Base-by-base conservation (phyloP, 2,888 invertebrate genomes). In the Chaetoderma sp. region DNA sequence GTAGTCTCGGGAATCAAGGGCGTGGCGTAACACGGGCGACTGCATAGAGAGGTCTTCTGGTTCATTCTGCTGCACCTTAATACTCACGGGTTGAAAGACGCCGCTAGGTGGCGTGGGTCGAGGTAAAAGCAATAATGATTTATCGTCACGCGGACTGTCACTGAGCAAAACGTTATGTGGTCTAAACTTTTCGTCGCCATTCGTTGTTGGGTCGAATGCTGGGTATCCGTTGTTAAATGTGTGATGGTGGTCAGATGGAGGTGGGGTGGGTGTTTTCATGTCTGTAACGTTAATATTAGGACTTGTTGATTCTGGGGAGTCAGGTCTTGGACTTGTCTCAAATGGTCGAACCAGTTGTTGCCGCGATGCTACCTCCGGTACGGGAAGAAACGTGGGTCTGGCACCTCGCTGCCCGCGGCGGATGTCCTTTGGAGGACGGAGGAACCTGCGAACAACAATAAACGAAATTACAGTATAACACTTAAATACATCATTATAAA, bases 351-450 rank as follows among this genome's bases (percentile, higher is more conserved):
- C 27, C 25, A 16, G 18, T 36, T 36, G 32, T 21, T 13, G 23
- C 23, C 33, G 39, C 23, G 10, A n/a, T 23, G 25, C 25, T 56
- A 21, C 27, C 13, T 52, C 30, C 28, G 8, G 25, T 27, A 50
- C 18, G 23, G 28, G 18, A 21, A 32, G 8, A 18, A 73, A 71
- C 58, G 79, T 80, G 0, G 81, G 82, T 60, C 77, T 75, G 0
- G 82, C 82, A 6, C 82, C 82, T 54, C 82, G 66, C 57, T 81
- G 81, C 73, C 96, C 96, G 86, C 94, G 95, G 83, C 96, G 96
- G 79, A 97, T 89, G 88, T 95, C 96, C 42, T 94, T 93, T 59
- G 96, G 96, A 86, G 96, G 95, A 73, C 96, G 91, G 75, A 97
- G 89, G 87, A 97, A 96, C 86, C 94, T 94, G 88, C 8, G 87